These are phyloP conservation scores for Macaca mulatta DNA, from an alignment of 2,113 vertebrate species.

Conservation along the genomic window DNA sequence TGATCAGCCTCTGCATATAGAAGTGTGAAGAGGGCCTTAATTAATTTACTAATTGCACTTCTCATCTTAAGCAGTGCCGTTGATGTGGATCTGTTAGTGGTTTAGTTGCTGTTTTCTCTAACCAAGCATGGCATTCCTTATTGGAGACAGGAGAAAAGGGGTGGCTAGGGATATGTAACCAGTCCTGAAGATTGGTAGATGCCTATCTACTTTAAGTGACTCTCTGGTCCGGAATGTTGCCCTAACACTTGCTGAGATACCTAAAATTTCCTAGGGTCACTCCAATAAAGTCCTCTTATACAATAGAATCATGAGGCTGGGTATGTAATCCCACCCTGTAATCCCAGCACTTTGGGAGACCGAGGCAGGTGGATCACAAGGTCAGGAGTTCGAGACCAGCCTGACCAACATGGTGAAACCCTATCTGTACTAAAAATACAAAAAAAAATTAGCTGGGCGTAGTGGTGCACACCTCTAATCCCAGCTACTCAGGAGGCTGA, in stretches of 20 bases:
- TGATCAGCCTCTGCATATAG: not conserved
- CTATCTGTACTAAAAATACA: too few species aligned
- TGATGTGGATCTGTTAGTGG: not conserved
- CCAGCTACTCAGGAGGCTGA: too few species aligned
- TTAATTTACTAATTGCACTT: constrained; percentile 34
- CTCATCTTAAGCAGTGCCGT: not conserved
- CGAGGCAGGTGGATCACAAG: accelerated
- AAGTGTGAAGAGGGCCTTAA: constrained; percentile 17
- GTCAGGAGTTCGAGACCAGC: too few species aligned
- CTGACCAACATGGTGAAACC: too few species aligned
- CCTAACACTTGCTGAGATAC: not conserved
- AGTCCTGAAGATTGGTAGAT: not conserved
- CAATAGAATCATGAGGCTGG: not conserved
- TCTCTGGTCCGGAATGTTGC: not conserved
- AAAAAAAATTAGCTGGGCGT: too few species aligned
- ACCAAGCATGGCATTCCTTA: not conserved
- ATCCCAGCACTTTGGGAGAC: too few species aligned
- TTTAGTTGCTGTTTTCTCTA: not conserved
- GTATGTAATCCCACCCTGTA: too few species aligned
- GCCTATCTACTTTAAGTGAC: not conserved
- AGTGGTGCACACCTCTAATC: too few species aligned
- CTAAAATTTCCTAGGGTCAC: not conserved
- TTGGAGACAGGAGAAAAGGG: not conserved
- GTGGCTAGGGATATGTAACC: not conserved
- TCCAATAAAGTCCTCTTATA: not conserved